Base-by-base conservation (phyloP, 2,888 invertebrate species). In the Trisateles emortualis region DNA sequence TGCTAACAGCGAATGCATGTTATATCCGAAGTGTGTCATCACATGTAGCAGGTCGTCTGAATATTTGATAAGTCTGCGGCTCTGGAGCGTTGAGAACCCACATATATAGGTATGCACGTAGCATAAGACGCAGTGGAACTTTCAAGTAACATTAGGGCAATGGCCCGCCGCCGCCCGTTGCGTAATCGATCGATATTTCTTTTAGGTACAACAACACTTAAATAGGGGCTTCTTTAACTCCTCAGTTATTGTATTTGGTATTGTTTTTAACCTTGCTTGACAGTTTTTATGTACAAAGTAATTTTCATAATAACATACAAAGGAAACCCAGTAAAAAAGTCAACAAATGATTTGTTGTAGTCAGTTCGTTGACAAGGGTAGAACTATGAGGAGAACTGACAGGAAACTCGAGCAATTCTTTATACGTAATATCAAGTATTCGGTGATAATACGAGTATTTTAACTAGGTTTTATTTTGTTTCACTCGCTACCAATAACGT, bases 131-230 rank as follows among this genome's bases (percentile, higher is more conserved):
- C 49, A 49, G 56, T 51, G 56, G 45, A 63, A 67, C 68, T 64
- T 68, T 71, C 64, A 63, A 66, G 54, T 67, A 61, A 61, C 66
- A 69, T 67, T 67, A 64, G 52, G 24, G 43, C 41, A 44, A 47
- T 38, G 43, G 52, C 71, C 51, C 39, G 59, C 45, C 64, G 40
- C 35, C 64, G 43, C 32, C 9, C 35, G 36, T 68, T 71, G 59
- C 60, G 68, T 68, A 71, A 68, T 46, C 50, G 57, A 63, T 68
- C 68, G 54, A 68, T 68, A 68, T 51, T 60, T 70, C 64, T 70
- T 67, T 56, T 41, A 62, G 59, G 51, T 39, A 29, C 46, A 68
- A 68, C 43, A 54, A 17, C 9, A 33, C 32, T 58, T 42, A 35
- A 56, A 36, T 32, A 43, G 51, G 52, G 54, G 49, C 16, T 10